Percentiles rank a stretch among this genome's conserved stretches.
Evolutionary conservation across 2,797 vertebrate genomes (phyloP).

Genomic region (Selene dorsalis): DNA sequence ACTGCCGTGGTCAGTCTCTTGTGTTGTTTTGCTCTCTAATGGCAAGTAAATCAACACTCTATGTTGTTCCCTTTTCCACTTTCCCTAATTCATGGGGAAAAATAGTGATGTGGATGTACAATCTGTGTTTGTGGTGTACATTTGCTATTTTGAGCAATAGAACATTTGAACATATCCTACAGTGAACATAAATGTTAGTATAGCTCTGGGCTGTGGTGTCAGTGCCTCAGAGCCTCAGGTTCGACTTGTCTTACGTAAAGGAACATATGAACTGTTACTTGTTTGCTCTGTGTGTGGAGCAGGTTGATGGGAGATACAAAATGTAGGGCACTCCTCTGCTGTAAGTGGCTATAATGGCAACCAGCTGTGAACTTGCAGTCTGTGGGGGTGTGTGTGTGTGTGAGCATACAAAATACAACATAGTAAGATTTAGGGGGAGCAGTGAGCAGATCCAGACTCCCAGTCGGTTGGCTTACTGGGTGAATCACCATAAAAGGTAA

Average conservation of each 20-base stretch:
- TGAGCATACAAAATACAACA: slow-evolving; percentile 51
- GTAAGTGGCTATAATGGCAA: slow-evolving; percentile 81
- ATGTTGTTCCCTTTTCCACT: not conserved
- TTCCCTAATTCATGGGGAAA: not conserved
- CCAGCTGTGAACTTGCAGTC: slow-evolving; percentile 78
- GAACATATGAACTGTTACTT: slow-evolving; percentile 38
- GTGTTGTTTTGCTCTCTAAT: not conserved
- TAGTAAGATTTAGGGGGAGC: slow-evolving; percentile 73
- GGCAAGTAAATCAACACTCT: not conserved
- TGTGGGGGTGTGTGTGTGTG: slow-evolving; percentile 23
- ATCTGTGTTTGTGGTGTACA: not conserved
- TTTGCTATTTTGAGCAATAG: slow-evolving; percentile 2
- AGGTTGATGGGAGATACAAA: slow-evolving; percentile 72
- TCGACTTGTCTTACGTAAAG: slow-evolving; percentile 3
- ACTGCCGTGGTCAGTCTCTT: not conserved
- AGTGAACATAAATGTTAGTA: slow-evolving; percentile 5
- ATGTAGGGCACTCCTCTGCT: slow-evolving; percentile 67
- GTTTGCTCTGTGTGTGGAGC: slow-evolving; percentile 46
- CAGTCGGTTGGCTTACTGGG: slow-evolving; percentile 49
- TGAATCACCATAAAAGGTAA: slow-evolving; percentile 77
- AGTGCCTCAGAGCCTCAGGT: not conserved
- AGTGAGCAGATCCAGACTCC: slow-evolving; percentile 59
- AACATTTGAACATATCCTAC: not conserved
- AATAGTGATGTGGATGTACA: not conserved
- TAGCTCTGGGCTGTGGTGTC: not conserved